Base-by-base conservation (phyloP, 2,797 vertebrate species). In the Lagorchestes hirsutus region DNA sequence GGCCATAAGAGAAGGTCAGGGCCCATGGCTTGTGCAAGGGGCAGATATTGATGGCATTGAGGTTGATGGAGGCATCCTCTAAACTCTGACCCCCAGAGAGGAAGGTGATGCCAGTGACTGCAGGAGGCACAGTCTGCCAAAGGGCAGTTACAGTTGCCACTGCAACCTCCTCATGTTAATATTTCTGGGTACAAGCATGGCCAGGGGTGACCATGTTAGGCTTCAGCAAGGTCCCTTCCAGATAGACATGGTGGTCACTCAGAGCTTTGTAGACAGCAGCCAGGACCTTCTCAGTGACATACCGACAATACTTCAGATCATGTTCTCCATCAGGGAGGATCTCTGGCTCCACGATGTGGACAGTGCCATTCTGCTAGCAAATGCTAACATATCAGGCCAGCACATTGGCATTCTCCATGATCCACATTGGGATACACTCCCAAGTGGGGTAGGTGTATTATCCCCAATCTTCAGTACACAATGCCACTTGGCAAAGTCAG, bases 331-430 rank as follows among this genome's bases (percentile, higher is more conserved):
- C 99, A 0, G 99, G 99, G 54, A 99, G 99, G 95, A 99, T 99
- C 98, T 99, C 99, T 0, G 99, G 99, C 98, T 99, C 99, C 87
- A 99, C 99, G 6, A 99, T 99, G 97, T 99, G 99, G 46, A 99
- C 99, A 0, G 99, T 99, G 92, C 99, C 99, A n/a, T 99, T 99
- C 99, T 99, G 99, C 98, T 99, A 99, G 98, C 99, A 99, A 98
- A 99, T 99, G 98, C 99, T 99, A 98, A 99, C 99, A 0, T 99
- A 99, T 98, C 99, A 99, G 67, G 99, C 99, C 94, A 99, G 98
- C 24, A 99, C 99, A 9, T 99, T 99, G 98, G 99, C 99, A 1
- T 99, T 99, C 98, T 99, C 99, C 4, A 99, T 94, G 96, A 99
- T 99, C 52, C 52, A 52, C 52, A 52, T 8, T 52, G 96, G 99